A percentile compares a stretch with the other conserved stretches of the same genome.
These are phyloP conservation scores for Hymenochirus boettgeri DNA, from an alignment of 2,113 vertebrate genomes.

Conservation along the genomic window DNA sequence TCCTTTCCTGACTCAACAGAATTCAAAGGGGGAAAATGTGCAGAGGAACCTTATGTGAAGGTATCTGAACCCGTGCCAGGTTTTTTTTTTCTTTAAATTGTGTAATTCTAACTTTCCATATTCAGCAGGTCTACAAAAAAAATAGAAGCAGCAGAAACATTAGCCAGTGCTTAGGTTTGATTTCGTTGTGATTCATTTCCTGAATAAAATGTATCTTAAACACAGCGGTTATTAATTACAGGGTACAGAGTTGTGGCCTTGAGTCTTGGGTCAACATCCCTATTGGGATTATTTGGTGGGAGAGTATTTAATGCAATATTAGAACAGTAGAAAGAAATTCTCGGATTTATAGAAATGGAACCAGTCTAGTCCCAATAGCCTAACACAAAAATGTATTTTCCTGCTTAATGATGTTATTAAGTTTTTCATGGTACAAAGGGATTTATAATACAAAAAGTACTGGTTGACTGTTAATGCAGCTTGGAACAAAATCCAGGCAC, in stretches of 20 bases:
- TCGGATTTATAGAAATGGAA: too few species aligned
- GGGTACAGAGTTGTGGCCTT: background rate
- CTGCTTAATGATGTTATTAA: too few species aligned
- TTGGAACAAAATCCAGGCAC: too few species aligned
- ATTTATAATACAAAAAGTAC: too few species aligned
- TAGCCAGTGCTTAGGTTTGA: background rate
- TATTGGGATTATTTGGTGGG: too few species aligned
- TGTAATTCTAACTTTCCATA: background rate
- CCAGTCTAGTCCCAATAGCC: too few species aligned
- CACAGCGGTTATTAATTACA: background rate
- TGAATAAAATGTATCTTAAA: background rate
- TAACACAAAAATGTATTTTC: too few species aligned
- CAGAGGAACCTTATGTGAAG: background rate
- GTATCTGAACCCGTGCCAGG: background rate
- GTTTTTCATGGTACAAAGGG: too few species aligned
- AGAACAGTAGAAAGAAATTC: too few species aligned
- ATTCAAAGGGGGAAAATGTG: constrained; percentile 17
- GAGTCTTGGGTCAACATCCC: background rate
- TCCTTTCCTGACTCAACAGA: constrained; percentile 15
- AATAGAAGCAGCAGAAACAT: background rate
- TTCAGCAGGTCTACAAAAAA: background rate
- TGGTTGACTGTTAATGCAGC: too few species aligned
- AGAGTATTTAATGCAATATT: too few species aligned
- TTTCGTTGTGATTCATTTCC: constrained; percentile 18
- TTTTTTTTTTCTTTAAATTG: background rate